Conservation (phyloP, 1,140 invertebrate species). For the Phymorhynchus buccinoides region DNA sequence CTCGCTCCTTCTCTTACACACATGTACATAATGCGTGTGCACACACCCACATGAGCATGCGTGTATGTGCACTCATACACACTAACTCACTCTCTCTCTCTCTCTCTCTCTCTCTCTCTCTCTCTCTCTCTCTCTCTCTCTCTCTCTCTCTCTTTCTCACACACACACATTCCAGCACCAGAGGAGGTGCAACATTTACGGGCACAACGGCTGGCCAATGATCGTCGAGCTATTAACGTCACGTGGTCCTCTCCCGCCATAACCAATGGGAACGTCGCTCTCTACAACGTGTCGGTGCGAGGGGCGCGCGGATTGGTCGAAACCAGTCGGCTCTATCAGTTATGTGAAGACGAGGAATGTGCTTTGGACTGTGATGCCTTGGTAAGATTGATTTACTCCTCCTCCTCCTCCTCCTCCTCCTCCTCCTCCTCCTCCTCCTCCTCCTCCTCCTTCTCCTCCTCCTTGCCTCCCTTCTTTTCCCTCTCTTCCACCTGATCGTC, state of each 20-base stretch:
- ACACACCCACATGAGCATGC: too few species aligned
- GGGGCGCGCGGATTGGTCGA: background rate
- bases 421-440: background rate
- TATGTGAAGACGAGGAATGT: background rate
- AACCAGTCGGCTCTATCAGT: background rate
- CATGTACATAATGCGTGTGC: background rate
- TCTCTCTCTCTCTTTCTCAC: too few species aligned
- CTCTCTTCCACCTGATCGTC: too few species aligned
- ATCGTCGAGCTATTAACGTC: background rate
- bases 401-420: background rate
- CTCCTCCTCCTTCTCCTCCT: background rate
- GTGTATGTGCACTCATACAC: background rate
- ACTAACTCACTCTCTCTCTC: too few species aligned
- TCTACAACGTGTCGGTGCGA: background rate
- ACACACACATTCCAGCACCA: too few species aligned
- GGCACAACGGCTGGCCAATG: background rate
- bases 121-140: too few species aligned
- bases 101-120: too few species aligned
- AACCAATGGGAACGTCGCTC: background rate
- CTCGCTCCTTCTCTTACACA: too few species aligned
- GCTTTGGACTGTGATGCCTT: background rate
- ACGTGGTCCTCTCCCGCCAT: conserved; percentile 6
- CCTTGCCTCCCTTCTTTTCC: background rate
- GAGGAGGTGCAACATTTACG: background rate
- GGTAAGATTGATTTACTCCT: background rate